Evolutionary conservation across 2,113 vertebrate species (phyloP).

Genomic region (Zosterops hypoxanthus): DNA sequence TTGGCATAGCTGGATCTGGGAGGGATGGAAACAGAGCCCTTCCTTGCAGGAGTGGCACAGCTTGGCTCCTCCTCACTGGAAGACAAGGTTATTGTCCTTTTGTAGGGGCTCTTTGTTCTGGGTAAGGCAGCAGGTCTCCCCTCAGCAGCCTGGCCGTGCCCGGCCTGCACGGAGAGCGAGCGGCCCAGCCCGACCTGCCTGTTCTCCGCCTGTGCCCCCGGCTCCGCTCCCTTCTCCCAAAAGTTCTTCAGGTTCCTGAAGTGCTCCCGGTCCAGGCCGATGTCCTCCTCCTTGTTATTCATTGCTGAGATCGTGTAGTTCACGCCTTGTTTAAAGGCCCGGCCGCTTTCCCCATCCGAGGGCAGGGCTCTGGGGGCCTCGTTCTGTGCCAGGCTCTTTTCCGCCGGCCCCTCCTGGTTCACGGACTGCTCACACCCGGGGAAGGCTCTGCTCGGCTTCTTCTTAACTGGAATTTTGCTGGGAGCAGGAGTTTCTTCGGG

Average conservation of each 20-base stretch:
- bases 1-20: neutral
- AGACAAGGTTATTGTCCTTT: slow-evolving; percentile 54
- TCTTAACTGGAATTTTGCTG: slow-evolving; percentile 71
- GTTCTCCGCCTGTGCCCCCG: rapidly evolving
- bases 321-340: neutral
- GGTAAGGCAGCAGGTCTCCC: neutral
- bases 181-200: neutral
- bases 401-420: neutral
- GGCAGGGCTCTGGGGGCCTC: neutral
- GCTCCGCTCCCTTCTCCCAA: slow-evolving; percentile 71
- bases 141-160: neutral
- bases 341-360: neutral
- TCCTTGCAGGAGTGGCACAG: slow-evolving; percentile 22
- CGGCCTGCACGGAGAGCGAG: neutral
- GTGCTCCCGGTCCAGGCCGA: slow-evolving; percentile 6
- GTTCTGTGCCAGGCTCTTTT: neutral
- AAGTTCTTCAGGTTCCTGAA: slow-evolving; percentile 71
- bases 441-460: slow-evolving; percentile 26
- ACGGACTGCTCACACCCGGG: neutral
- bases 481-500: neutral
- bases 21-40: neutral
- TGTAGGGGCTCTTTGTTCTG: slow-evolving; percentile 38
- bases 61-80: slow-evolving; percentile 67
- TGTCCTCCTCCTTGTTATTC: slow-evolving; percentile 58
- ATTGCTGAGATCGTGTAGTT: slow-evolving; percentile 55